phyloP scores from a whole-genome alignment of 2,888 invertebrate species.

The Nymphalis c-album region DNA sequence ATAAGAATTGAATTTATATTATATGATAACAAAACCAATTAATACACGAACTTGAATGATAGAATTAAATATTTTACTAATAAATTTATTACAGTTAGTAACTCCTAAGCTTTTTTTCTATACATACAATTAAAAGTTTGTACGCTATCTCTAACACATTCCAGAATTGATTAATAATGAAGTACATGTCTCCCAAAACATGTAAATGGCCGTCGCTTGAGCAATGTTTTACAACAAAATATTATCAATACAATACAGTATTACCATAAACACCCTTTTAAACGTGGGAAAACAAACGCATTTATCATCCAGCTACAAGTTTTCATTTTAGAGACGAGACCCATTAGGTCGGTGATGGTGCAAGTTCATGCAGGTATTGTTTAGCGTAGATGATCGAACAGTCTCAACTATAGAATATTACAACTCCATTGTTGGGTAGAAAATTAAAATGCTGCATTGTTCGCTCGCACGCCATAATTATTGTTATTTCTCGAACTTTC shows the following conservation, averaged over 20 bases:
- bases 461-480: slow-evolving; percentile 47
- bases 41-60: too few species aligned
- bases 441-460: slow-evolving; percentile 80
- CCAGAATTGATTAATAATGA: slow-evolving; percentile 16
- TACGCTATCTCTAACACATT: not conserved
- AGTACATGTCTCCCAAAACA: slow-evolving; percentile 21
- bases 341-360: slow-evolving; percentile 64
- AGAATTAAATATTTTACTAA: too few species aligned
- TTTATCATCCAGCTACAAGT: slow-evolving; percentile 62
- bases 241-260: slow-evolving; percentile 48
- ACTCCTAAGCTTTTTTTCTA: too few species aligned
- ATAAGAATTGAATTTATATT: not conserved
- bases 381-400: slow-evolving; percentile 70
- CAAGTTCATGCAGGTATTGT: slow-evolving; percentile 79
- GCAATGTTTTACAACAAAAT: slow-evolving; percentile 36
- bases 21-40: too few species aligned
- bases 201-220: slow-evolving; percentile 10
- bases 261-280: slow-evolving; percentile 45
- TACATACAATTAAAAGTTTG: not conserved
- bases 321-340: slow-evolving; percentile 53
- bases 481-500: slow-evolving; percentile 25
- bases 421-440: slow-evolving; percentile 71
- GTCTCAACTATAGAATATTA: slow-evolving; percentile 76
- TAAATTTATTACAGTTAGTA: too few species aligned
- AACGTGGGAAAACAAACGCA: slow-evolving; percentile 65